Evolutionary conservation across 2,797 vertebrate genomes (phyloP), one percentile per base, ranked within the genome.

Genomic region (Pogonophryne albipinna): DNA sequence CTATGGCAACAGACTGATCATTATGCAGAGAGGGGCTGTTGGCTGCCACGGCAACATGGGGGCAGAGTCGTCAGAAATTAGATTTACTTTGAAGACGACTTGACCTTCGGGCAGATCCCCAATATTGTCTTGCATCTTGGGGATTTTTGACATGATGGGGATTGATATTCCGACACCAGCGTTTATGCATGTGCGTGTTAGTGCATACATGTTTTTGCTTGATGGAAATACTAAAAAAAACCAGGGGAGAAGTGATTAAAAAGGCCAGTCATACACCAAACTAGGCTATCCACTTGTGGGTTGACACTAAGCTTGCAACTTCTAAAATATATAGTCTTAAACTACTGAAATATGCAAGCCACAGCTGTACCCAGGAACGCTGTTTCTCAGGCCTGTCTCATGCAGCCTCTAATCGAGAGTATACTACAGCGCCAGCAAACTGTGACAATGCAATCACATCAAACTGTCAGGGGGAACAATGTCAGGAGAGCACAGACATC

Each of bases 1-100:
- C 94, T 91, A 95, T 95, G 93, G 94, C 92, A 95, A 95, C 95
- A 93, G 93, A 92, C 92, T 86, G 89, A 93, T 95, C 91, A 63
- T 27, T 88, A 93, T 93, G 93, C 88, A 92, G 82, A 89, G 82
- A 86, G 82, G 75, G 87, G 80, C 73, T 79, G 90, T 82, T 76
- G 88, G 90, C 91, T 90, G 86, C 89, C 89, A 87, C 80, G 75
- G 89, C 75, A 89, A 93, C 90, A 73, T 76, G 63, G 87, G 82
- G 85, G 87, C 79, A 83, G 77, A 87, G 84, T 87, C 63, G 71
- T 90, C 87, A 63, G 87, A 90, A 93, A 93, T 91, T 75, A 89
- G 83, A 91, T 85, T 81, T 87, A 89, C 90, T 91, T 85, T 87
- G 91, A 91, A 85, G 88, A 89, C 82, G 78, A 87, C 84, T 89